Percentiles rank a stretch among this genome's conserved stretches.
Conservation (phyloP, 2,113 vertebrate genomes). For the Capricornis sumatraensis region DNA sequence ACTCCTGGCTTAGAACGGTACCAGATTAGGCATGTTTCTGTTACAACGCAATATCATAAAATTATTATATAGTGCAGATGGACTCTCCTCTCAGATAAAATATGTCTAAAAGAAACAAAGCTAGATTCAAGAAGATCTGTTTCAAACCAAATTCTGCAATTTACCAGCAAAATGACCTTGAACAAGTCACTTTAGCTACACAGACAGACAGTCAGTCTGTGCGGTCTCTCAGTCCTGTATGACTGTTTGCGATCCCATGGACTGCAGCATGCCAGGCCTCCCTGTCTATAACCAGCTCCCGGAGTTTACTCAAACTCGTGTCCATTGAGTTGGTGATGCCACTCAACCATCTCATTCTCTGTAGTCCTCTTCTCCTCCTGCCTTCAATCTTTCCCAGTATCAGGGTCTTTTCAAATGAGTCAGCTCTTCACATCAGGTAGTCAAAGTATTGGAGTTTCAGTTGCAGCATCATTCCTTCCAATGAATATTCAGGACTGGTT, state of each 20-base stretch:
- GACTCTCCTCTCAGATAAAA: not conserved
- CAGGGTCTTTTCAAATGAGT: not conserved
- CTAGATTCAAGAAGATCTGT: not conserved
- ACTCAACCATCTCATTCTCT: not conserved
- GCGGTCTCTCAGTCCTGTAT: accelerated
- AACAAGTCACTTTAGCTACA: not conserved
- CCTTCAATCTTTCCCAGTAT: not conserved
- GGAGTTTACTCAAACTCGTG: not conserved
- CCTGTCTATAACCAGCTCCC: not conserved
- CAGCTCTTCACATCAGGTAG: not conserved
- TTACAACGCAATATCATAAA: not conserved
- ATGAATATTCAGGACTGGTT: not conserved
- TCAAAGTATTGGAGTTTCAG: not conserved
- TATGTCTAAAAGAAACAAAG: not conserved
- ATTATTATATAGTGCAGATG: not conserved
- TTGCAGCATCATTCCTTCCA: not conserved
- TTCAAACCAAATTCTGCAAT: not conserved
- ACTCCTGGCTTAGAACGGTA: not conserved
- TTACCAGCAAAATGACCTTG: not conserved
- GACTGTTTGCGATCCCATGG: not conserved
- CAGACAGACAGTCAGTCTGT: not conserved
- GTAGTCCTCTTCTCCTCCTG: accelerated
- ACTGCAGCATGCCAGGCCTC: not conserved
- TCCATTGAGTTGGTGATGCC: not conserved
- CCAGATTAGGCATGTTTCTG: not conserved